Percentiles rank a stretch among this genome's conserved stretches.
Conservation (phyloP, 2,888 invertebrate species). For the Dorcus parallelipipedus region DNA sequence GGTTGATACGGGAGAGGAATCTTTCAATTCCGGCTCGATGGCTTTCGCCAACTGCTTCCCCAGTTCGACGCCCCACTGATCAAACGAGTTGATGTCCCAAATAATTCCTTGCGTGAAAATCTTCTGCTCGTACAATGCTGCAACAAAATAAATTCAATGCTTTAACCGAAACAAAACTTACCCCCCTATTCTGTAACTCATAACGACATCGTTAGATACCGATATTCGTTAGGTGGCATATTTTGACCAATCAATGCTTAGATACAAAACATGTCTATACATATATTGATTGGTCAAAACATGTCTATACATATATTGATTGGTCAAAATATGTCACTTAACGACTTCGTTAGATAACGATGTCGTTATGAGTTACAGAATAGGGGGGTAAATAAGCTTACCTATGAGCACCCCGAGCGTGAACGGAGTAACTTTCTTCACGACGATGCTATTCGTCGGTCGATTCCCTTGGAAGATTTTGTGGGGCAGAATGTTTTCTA, state of each 20-base stretch:
- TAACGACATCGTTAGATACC: too few species aligned
- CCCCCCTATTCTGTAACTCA: too few species aligned
- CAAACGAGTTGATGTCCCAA: constrained; percentile 99
- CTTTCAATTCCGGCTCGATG: constrained; percentile 91
- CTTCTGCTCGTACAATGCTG: constrained; percentile 96
- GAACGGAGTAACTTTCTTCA: constrained; percentile 89
- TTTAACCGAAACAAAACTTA: background rate
- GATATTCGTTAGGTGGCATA: too few species aligned
- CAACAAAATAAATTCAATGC: constrained; percentile 13
- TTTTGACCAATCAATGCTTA: too few species aligned
- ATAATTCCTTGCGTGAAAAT: constrained; percentile 98
- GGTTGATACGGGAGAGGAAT: constrained; percentile 60
- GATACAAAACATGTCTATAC: too few species aligned
- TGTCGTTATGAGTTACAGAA: too few species aligned
- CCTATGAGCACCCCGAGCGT: constrained; percentile 90
- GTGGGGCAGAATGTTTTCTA: constrained; percentile 84
- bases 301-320: too few species aligned
- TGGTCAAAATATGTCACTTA: too few species aligned
- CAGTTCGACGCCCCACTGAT: constrained; percentile 99
- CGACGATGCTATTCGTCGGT: constrained; percentile 94
- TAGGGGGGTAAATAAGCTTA: constrained; percentile 50
- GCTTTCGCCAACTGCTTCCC: constrained; percentile 98
- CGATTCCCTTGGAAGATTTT: constrained; percentile 96
- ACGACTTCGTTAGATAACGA: too few species aligned
- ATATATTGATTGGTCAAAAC: too few species aligned